These are phyloP conservation scores for Apamea monoglypha DNA, from an alignment of 2,888 invertebrate genomes.

Conservation along the genomic window DNA sequence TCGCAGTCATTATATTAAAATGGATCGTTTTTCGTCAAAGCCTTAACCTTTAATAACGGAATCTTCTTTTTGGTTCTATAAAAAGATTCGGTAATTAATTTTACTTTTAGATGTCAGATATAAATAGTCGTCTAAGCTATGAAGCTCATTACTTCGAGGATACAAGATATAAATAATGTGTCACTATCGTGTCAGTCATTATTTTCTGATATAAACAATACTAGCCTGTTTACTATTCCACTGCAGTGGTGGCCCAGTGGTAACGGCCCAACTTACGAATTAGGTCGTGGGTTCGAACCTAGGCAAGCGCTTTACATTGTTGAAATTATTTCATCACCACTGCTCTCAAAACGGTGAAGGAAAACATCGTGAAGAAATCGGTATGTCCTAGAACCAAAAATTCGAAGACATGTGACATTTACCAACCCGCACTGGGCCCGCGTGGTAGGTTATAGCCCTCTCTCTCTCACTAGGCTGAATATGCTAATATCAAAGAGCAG, in stretches of 20 bases:
- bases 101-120: not conserved
- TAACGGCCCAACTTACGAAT: not conserved
- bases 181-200: not conserved
- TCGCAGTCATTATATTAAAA: not conserved
- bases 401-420: too few relatives aligned
- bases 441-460: too few relatives aligned
- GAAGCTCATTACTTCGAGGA: not conserved
- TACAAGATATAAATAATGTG: not conserved
- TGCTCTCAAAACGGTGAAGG: too few relatives aligned
- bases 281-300: not conserved
- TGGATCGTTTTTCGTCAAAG: not conserved
- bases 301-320: not conserved
- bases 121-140: not conserved
- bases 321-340: too few relatives aligned
- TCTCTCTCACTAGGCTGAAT: too few relatives aligned
- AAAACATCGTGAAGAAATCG: too few relatives aligned
- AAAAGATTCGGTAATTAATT: not conserved
- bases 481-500: too few relatives aligned
- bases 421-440: too few relatives aligned
- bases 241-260: not conserved
- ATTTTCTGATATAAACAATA: not conserved
- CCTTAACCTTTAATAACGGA: not conserved
- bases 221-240: not conserved
- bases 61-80: not conserved
- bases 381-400: too few relatives aligned